Evolutionary conservation across 2,113 vertebrate genomes (phyloP).

Genomic region (Actinemys pallida): DNA sequence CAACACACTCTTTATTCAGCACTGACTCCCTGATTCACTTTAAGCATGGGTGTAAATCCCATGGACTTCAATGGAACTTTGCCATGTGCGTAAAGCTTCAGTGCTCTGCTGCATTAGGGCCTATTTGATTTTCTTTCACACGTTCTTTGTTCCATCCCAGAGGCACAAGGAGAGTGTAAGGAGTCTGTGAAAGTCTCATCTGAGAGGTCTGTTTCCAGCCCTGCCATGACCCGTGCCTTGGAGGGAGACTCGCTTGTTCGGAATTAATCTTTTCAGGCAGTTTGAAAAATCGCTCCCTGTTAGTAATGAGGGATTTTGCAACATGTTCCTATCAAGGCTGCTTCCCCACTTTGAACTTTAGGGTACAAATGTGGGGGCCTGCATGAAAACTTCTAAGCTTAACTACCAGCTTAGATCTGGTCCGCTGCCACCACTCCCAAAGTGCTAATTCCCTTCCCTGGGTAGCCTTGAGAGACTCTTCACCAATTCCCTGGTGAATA

Average conservation of each 20-base stretch:
- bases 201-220: neutral
- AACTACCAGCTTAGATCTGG: no score
- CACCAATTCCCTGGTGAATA: no score
- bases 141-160: neutral
- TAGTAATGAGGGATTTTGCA: neutral
- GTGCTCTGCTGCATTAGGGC: neutral
- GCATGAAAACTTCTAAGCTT: no score
- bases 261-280: neutral
- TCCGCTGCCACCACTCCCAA: no score
- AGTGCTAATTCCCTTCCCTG: no score
- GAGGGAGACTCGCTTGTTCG: neutral
- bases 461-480: no score
- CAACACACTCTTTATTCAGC: neutral
- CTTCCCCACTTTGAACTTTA: no score
- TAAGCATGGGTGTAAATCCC: neutral
- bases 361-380: no score
- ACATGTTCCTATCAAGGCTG: neutral
- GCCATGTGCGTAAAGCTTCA: neutral
- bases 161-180: neutral
- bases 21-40: neutral
- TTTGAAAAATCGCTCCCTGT: neutral
- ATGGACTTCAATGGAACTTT: rapidly evolving
- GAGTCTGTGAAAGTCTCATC: neutral
- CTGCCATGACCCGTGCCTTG: neutral
- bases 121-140: neutral